phyloP scores from a whole-genome alignment of 2,888 invertebrate species.

The Cephus spinipes region DNA sequence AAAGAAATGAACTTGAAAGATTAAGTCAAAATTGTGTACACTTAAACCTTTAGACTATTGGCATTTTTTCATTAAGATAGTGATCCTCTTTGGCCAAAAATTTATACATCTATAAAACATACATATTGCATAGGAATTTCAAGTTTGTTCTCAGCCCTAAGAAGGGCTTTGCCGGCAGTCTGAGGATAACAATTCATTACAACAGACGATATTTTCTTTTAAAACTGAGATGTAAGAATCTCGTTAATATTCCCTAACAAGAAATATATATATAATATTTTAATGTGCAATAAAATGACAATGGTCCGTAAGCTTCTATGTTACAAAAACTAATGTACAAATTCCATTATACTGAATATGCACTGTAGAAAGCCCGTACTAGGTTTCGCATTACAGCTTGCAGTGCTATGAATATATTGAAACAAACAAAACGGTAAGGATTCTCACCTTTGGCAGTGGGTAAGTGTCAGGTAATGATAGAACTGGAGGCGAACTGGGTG shows the following conservation, averaged over 20 bases:
- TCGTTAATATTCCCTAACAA: neutral
- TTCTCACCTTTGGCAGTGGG: slow-evolving; percentile 63
- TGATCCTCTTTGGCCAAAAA: too few species aligned
- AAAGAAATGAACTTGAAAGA: slow-evolving; percentile 1
- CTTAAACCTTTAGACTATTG: neutral
- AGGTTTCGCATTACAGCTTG: neutral
- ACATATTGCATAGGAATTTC: too few species aligned
- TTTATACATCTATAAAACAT: too few species aligned
- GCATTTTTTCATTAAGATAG: too few species aligned
- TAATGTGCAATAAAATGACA: neutral
- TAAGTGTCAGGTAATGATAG: slow-evolving; percentile 63
- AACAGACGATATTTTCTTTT: neutral
- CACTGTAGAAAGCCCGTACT: neutral
- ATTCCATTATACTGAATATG: neutral
- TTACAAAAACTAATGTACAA: neutral
- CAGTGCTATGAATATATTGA: neutral
- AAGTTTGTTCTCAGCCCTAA: too few species aligned
- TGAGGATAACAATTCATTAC: neutral
- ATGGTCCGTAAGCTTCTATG: neutral
- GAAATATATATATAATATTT: neutral
- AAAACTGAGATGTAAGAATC: neutral
- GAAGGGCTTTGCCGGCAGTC: too few species aligned
- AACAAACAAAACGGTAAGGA: neutral
- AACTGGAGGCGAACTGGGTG: slow-evolving; percentile 67
- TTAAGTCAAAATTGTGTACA: neutral